Base-by-base conservation (phyloP, 2,797 vertebrate species). In the Diplodus puntazzo region DNA sequence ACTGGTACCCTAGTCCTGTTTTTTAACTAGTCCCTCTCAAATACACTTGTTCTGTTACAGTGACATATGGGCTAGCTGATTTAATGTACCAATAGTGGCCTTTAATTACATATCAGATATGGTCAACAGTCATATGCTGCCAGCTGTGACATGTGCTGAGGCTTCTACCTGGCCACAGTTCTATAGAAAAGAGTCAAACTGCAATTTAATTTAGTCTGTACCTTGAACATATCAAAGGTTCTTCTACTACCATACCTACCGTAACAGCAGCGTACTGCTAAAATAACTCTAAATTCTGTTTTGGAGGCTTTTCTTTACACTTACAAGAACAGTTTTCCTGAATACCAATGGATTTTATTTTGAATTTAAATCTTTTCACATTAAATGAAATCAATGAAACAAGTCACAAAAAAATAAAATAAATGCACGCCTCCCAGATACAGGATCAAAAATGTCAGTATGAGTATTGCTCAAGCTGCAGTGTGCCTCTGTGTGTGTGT, bases 381-480 rank as follows among this genome's bases (percentile, higher is more conserved):
- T 50, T 11, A 13, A 63, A 21, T 23, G 1, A 61, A 14, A 25
- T 18, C 27, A 25, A 18, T 34, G 0, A 20, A 58, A 27, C 8
- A 48, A 63, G 1, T 16, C 25, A 42, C 25, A 43, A 62, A 66
- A 68, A 65, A 70, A 12, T 0, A 13, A n/a, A n/a, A 48, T 21
- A 8, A 25, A 67, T 46, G n/a, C 4, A 61, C 46, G 18, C 4
- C 64, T 58, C 17, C 7, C 3, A 42, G 11, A 62, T 42, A 60
- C 20, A 62, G 20, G 2, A 46, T 34, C 2, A 23, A 8, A 61
- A 62, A 10, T 30, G 21, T 25, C 48, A 49, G n/a, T 13, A 1
- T 23, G 48, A 14, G 25, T 18, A 72, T 57, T 20, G n/a, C 12
- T 53, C 83, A 21, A 64, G 55, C 42, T 72, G 27, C 62, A 61